A percentile compares a stretch with the other conserved stretches of the same genome.
These are phyloP conservation scores for Misgurnus mizolepis DNA, from an alignment of 2,113 vertebrate species.

Conservation along the genomic window DNA sequence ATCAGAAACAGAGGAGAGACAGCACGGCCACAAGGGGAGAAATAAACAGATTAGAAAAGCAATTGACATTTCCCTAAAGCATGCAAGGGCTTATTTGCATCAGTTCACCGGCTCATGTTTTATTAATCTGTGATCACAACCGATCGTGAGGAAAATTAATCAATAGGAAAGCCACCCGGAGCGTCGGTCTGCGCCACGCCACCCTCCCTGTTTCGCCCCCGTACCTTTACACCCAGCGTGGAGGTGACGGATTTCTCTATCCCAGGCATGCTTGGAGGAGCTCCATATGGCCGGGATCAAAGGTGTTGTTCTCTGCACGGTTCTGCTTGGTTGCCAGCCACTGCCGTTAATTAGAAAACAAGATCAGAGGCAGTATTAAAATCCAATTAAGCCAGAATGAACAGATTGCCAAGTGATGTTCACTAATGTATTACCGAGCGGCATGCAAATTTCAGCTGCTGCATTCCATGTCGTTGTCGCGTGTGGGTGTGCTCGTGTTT, in stretches of 20 bases:
- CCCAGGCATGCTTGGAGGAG: constrained; percentile 77
- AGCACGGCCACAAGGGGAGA: constrained; percentile 70
- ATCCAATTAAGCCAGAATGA: constrained; percentile 99
- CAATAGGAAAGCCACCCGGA: constrained; percentile 72
- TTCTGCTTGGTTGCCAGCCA: constrained; percentile 83
- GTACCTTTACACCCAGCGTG: constrained; percentile 72
- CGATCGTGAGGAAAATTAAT: constrained; percentile 78
- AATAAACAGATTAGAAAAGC: constrained; percentile 77
- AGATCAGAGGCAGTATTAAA: constrained; percentile 99
- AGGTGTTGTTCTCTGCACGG: constrained; percentile 81
- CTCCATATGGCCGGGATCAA: constrained; percentile 83
- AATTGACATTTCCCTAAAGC: constrained; percentile 75
- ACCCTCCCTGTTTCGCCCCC: constrained; percentile 57
- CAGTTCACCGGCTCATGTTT: constrained; percentile 73
- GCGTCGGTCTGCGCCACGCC: constrained; percentile 48
- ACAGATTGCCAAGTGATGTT: constrained; percentile 99
- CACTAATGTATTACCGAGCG: constrained; percentile 97
- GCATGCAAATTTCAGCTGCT: constrained; percentile 80
- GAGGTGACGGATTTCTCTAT: constrained; percentile 78
- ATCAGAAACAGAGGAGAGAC: constrained; percentile 67
- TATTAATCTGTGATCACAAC: constrained; percentile 78
- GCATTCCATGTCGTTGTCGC: constrained; percentile 61
- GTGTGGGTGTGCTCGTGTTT: constrained; percentile 46
- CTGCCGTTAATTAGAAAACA: constrained; percentile 89
- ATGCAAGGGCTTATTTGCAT: constrained; percentile 70